Base-by-base conservation (phyloP, 2,888 invertebrate genomes). In the Tachina fera region DNA sequence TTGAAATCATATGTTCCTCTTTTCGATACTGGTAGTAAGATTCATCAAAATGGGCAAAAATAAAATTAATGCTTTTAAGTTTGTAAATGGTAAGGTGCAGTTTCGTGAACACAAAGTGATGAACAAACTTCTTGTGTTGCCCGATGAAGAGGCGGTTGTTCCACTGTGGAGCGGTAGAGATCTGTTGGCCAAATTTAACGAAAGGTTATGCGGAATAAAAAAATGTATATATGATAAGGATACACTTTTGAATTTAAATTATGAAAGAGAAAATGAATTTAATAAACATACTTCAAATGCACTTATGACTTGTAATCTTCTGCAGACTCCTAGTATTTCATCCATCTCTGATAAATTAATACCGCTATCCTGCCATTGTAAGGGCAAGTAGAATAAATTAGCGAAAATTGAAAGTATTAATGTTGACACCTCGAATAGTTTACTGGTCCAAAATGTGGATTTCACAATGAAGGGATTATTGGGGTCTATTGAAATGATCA, bases 371-470 rank as follows among this genome's bases (percentile, higher is more conserved):
- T n/a, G n/a, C 49, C 9, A 49, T 49, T 49, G 6, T 31, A 6
- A 6, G 31, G 6, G 6, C 31, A 31, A 31, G 5, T 31, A 6
- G 31, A 1, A 31, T 31, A 31, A 31, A 31, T 31, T 31, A 31
- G 1, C 49, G 14, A 13, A 49, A 13, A 14, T 14, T 1, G 49
- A n/a, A 16, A n/a, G 49, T 49, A 16, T 49, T 49, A 49, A 49
- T 49, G 49, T 49, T 49, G 49, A 49, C 16, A 49, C 49, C 49
- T 16, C 49, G 49, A 49, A 49, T 49, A n/a, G 49, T 49, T 49
- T n/a, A 49, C 49, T 49, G 8, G n/a, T n/a, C 49, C 49, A 49
- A 49, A 1, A n/a, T 1, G n/a, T 49, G n/a, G 16, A 49, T 49
- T 49, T 9, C 8, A n/a, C 6, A 1, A 49, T 8, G 8, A 9